Percentiles rank a stretch among this genome's conserved stretches.
These are phyloP conservation scores for Nephrotoma flavescens DNA, from an alignment of 2,888 invertebrate genomes.

Conservation along the genomic window DNA sequence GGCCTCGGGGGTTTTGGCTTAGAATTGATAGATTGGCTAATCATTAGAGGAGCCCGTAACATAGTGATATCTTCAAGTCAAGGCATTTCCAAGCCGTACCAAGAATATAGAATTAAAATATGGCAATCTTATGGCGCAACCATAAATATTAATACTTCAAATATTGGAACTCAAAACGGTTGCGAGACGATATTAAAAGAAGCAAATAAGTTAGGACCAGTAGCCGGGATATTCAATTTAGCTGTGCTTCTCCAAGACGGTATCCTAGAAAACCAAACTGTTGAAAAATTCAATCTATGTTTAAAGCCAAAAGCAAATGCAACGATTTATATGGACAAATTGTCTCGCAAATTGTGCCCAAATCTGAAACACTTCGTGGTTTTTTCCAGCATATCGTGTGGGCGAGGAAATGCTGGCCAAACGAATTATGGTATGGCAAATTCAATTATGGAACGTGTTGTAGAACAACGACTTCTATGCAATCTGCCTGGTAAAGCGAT, in stretches of 20 bases:
- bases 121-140: conserved; percentile 59
- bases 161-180: conserved; percentile 57
- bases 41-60: conserved; percentile 63
- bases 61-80: conserved; percentile 66
- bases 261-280: conserved; percentile 60
- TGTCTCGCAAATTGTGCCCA: conserved; percentile 42
- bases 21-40: conserved; percentile 75
- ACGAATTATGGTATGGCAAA: conserved; percentile 84
- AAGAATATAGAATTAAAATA: conserved; percentile 47
- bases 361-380: conserved; percentile 61
- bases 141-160: conserved; percentile 43
- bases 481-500: conserved; percentile 69
- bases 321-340: conserved; percentile 58
- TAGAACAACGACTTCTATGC: conserved; percentile 52
- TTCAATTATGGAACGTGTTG: conserved; percentile 78
- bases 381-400: conserved; percentile 84
- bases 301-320: conserved; percentile 66
- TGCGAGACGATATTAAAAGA: conserved; percentile 42
- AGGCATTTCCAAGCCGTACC: conserved; percentile 71
- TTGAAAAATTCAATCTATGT: conserved; percentile 50
- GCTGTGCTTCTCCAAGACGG: conserved; percentile 68
- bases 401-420: conserved; percentile 86
- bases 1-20: conserved; percentile 88
- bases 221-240: conserved; percentile 79
- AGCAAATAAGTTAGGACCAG: conserved; percentile 46